Conservation (phyloP, 1,140 invertebrate species). For the Leucophenga varia region DNA sequence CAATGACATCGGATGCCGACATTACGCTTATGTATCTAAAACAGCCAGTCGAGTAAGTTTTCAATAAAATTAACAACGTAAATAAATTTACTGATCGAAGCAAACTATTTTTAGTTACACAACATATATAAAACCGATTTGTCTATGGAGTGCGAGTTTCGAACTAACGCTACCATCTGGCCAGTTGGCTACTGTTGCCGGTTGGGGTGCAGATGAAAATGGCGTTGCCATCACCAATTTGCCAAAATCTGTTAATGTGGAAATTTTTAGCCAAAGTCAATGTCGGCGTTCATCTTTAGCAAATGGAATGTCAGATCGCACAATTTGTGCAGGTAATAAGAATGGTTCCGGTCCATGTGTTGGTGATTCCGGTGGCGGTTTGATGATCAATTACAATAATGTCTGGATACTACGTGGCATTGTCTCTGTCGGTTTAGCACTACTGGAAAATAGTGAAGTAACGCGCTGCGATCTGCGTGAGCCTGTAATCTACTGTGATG, state of each 20-base stretch:
- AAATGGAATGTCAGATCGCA: constrained; percentile 34
- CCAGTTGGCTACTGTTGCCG: constrained; percentile 56
- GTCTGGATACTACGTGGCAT: constrained; percentile 47
- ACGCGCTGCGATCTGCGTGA: constrained; percentile 37
- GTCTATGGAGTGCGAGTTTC: constrained; percentile 59
- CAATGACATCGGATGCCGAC: constrained; percentile 57
- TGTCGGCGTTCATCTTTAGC: constrained; percentile 59
- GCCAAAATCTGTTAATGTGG: constrained; percentile 60
- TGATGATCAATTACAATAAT: constrained; percentile 38
- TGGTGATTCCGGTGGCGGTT: constrained; percentile 47
- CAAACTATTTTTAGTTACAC: constrained; percentile 31
- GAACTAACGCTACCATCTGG: constrained; percentile 26
- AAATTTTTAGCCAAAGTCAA: constrained; percentile 60
- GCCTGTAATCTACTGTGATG: constrained; percentile 52
- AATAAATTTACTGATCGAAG: too few relatives aligned
- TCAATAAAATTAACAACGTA: too few relatives aligned
- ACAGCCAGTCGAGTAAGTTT: constrained; percentile 31
- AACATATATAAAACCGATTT: constrained; percentile 59
- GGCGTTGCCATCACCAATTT: constrained; percentile 56
- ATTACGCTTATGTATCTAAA: constrained; percentile 57
- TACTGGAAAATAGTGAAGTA: too few relatives aligned
- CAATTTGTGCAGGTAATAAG: constrained; percentile 45
- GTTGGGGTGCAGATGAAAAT: constrained; percentile 63
- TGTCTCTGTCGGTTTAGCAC: constrained; percentile 29
- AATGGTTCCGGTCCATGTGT: constrained; percentile 46